Evolutionary conservation across 92 coral and sea anemone species (phyloP).

Genomic region (Diadumene lineata): DNA sequence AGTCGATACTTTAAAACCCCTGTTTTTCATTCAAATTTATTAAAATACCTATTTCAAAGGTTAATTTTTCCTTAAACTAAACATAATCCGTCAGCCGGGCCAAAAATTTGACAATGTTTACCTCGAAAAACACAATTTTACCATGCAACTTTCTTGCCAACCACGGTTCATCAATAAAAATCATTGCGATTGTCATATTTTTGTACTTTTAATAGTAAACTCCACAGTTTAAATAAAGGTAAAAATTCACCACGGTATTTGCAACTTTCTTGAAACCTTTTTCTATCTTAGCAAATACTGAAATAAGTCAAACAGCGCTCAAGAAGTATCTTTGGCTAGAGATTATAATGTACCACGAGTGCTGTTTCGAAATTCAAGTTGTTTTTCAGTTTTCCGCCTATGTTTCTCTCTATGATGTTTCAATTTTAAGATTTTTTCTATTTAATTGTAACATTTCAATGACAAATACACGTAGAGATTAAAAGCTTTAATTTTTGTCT

Average conservation of each 20-base stretch:
- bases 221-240: background rate
- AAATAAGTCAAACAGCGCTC: background rate
- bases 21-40: background rate
- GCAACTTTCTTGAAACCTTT: background rate
- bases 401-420: background rate
- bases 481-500: background rate
- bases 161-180: conserved; percentile 11
- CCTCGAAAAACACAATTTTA: conserved; percentile 28
- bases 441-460: background rate
- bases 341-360: background rate
- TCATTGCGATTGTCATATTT: background rate
- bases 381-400: background rate
- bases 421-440: background rate
- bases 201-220: background rate
- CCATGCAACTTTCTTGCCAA: conserved; percentile 31
- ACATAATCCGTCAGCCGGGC: background rate
- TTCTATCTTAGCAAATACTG: background rate
- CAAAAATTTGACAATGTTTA: conserved; percentile 30
- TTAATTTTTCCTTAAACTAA: conserved; percentile 3
- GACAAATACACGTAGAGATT: background rate
- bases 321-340: background rate
- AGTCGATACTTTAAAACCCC: conserved; percentile 7
- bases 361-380: background rate
- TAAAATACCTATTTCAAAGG: background rate
- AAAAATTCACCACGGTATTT: background rate